Evolutionary conservation across 2,888 invertebrate genomes (phyloP), one percentile per base, ranked within the genome.

Genomic region (Chrysolina haemoptera): DNA sequence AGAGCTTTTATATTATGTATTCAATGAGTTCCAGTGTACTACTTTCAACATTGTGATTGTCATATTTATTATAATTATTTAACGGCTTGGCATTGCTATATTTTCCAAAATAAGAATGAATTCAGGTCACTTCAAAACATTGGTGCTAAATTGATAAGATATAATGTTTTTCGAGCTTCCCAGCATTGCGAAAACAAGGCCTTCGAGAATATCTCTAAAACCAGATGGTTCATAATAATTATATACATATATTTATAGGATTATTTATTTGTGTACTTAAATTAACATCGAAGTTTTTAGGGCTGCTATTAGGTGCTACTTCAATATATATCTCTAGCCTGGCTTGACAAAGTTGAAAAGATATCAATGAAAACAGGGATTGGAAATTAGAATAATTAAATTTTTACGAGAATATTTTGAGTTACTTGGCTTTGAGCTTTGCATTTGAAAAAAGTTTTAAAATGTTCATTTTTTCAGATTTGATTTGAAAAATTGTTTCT

Each of bases 101-200:
- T 65, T 46, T 43, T 46, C 18, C 18, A 41, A 43, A 50, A 43
- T n/a, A 9, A 65, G 14, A 22, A 53, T 50, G 50, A 6, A 50
- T 10, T 14, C 27, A 27, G 48, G 18, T 53, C 67, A 67, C 40
- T 53, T 40, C 65, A 67, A 16, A 53, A 67, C 4, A 14, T 67
- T 67, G 67, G 67, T 67, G 67, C 67, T 67, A 67, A 67, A 67
- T 67, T 67, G 11, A 16, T 50, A 14, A 14, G 50, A 27, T 6
- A 5, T 14, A 50, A 53, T 12, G 4, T 12, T 10, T 53, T 53
- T 53, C 4, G 50, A 53, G 50, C 20, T 53, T 53, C 53, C 53
- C 20, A 22, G 16, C 12, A 55, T 20, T 55, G 22, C 48, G n/a
- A 59, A 27, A 59, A 8, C 8, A n/a, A 16, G 59, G n/a, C 27